Conservation (phyloP, 2,888 invertebrate genomes). For the Villa cingulata region DNA sequence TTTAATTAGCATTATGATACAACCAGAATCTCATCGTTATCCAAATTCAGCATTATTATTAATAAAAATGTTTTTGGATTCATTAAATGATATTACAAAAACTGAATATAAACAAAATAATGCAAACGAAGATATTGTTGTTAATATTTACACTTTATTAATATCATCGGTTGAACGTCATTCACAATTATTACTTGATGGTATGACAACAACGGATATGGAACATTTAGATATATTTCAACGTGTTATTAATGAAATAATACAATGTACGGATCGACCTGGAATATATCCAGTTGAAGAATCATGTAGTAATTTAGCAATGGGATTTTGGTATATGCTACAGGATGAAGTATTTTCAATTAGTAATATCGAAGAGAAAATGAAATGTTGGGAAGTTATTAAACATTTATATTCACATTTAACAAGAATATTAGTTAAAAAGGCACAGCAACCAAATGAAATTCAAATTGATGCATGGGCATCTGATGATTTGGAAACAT, state of each 20-base stretch:
- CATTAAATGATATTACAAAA: conserved; percentile 42
- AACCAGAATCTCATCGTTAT: conserved; percentile 49
- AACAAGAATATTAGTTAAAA: conserved; percentile 59
- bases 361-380: conserved; percentile 24
- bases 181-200: conserved; percentile 38
- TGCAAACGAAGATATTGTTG: conserved; percentile 46
- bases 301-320: conserved; percentile 68
- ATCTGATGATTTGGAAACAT: conserved; percentile 69
- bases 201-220: conserved; percentile 25
- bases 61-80: conserved; percentile 44
- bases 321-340: conserved; percentile 84
- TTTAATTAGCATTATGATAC: conserved; percentile 38
- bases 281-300: conserved; percentile 84
- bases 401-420: conserved; percentile 68
- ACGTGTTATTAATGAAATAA: conserved; percentile 54
- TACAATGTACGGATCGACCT: conserved; percentile 63
- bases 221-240: conserved; percentile 41
- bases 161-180: conserved; percentile 61
- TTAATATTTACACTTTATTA: conserved; percentile 51
- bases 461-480: conserved; percentile 45
- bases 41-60: conserved; percentile 44
- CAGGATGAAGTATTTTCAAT: conserved; percentile 42
- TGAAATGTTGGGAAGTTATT: conserved; percentile 40
- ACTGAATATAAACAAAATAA: conserved; percentile 38
- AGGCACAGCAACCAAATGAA: conserved; percentile 61